phyloP scores from a whole-genome alignment of 92 coral and sea anemone species.

The Montipora capitata region DNA sequence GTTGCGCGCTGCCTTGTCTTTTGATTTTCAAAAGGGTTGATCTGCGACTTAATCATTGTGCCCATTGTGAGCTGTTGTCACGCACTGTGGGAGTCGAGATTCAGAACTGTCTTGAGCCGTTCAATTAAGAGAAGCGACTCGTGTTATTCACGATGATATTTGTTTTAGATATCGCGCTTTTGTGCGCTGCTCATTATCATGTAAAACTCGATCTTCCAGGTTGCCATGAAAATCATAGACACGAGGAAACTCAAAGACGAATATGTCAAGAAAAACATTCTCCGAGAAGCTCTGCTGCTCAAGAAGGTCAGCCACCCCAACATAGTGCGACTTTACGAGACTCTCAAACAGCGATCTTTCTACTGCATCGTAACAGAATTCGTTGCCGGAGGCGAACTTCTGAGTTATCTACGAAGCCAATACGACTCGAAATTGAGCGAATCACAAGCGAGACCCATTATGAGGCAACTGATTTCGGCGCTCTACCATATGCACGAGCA shows the following conservation, averaged over 20 bases:
- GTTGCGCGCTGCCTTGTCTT: slow-evolving; percentile 34
- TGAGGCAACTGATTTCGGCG: slow-evolving; percentile 95
- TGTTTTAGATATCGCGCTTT: slow-evolving; percentile 4
- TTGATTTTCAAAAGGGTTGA: slow-evolving; percentile 21
- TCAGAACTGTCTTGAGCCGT: slow-evolving; percentile 21
- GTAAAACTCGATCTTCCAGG: slow-evolving; percentile 75
- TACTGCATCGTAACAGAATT: slow-evolving; percentile 92
- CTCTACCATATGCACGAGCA: slow-evolving; percentile 91
- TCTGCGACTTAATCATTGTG: slow-evolving; percentile 29
- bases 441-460: slow-evolving; percentile 91
- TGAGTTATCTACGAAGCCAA: slow-evolving; percentile 80
- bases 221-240: slow-evolving; percentile 94
- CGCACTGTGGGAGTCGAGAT: slow-evolving; percentile 27
- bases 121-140: slow-evolving; percentile 25
- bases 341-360: slow-evolving; percentile 80
- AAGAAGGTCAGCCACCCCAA: slow-evolving; percentile 92
- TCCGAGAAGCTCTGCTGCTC: slow-evolving; percentile 90
- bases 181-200: slow-evolving; percentile 12
- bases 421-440: slow-evolving; percentile 88
- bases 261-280: slow-evolving; percentile 82
- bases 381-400: slow-evolving; percentile 96
- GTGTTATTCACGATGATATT: slow-evolving; percentile 19
- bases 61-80: slow-evolving; percentile 74
- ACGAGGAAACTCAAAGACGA: slow-evolving; percentile 89
- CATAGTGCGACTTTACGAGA: slow-evolving; percentile 91